phyloP scores from a whole-genome alignment of 1,140 invertebrate genomes.

The Gonioctena quinquepunctata region DNA sequence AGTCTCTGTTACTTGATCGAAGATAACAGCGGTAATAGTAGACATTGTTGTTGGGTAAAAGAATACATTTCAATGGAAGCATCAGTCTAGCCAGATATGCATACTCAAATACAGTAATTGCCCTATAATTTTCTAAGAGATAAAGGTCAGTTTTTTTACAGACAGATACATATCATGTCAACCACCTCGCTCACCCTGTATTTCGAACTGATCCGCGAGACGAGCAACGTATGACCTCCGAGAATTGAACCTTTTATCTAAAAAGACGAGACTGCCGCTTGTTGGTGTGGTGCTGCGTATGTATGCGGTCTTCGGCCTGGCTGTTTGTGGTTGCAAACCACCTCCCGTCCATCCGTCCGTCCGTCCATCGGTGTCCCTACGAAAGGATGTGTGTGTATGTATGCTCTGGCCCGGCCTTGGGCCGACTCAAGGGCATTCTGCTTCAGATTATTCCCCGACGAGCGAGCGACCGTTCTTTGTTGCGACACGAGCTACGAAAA shows the following conservation, averaged over 20 bases:
- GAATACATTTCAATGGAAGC: too few species aligned
- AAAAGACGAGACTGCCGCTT: neutral
- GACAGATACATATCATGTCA: too few species aligned
- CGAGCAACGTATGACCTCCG: neutral
- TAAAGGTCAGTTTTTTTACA: too few species aligned
- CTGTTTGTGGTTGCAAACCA: neutral
- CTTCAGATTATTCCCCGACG: neutral
- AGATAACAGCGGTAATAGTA: too few species aligned
- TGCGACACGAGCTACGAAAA: neutral
- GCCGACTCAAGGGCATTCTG: constrained; percentile 7
- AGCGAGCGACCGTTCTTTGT: neutral
- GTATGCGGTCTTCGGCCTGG: neutral
- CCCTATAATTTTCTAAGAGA: too few species aligned
- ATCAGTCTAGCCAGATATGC: too few species aligned
- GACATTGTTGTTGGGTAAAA: too few species aligned
- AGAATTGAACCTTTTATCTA: neutral
- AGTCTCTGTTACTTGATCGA: too few species aligned
- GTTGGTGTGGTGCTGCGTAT: neutral
- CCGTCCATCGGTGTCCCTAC: neutral
- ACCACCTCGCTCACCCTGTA: too few species aligned
- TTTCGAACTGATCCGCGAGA: neutral
- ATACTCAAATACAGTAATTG: too few species aligned
- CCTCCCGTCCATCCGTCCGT: neutral
- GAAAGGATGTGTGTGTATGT: neutral
- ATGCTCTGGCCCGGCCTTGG: constrained; percentile 6